A percentile compares a stretch with the other conserved stretches of the same genome.
These are phyloP conservation scores for Dolichallabes microphthalmus DNA, from an alignment of 2,113 vertebrate genomes.

Conservation along the genomic window DNA sequence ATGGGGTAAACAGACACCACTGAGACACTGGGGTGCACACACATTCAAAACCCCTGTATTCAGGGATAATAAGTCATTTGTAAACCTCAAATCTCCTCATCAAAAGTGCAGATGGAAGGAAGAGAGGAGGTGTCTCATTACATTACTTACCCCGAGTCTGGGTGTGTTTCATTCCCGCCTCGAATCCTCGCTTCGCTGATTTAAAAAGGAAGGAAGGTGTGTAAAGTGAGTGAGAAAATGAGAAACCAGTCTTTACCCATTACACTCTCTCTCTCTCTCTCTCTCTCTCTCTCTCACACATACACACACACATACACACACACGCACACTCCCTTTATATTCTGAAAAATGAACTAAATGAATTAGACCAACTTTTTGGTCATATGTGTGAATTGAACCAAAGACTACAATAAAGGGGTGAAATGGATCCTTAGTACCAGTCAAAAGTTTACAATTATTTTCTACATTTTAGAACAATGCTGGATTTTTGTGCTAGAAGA, in stretches of 20 bases:
- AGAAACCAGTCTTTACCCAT: constrained; percentile 49
- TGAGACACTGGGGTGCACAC: not conserved
- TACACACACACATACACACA: not conserved
- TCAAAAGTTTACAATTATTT: too few species aligned
- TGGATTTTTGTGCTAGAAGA: too few species aligned
- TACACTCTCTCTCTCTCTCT: not conserved
- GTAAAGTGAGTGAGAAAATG: constrained; percentile 26
- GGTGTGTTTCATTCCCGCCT: constrained; percentile 61
- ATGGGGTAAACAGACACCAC: not conserved
- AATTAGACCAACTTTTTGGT: not conserved
- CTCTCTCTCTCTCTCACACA: not conserved
- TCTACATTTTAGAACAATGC: too few species aligned
- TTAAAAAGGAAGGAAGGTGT: constrained; percentile 19
- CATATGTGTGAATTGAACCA: not conserved
- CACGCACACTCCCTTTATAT: constrained; percentile 33
- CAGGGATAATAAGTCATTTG: not conserved
- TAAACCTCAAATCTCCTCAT: not conserved
- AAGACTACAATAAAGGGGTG: not conserved
- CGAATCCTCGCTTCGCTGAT: constrained; percentile 68
- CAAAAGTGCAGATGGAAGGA: constrained; percentile 45
- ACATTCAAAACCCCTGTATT: not conserved
- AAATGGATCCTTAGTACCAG: too few species aligned
- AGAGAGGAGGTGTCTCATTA: constrained; percentile 63
- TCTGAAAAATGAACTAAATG: constrained; percentile 51
- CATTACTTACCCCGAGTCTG: constrained; percentile 68